Percentiles rank a stretch among this genome's conserved stretches.
These are phyloP conservation scores for Telmatherina bonti DNA, from an alignment of 2,797 vertebrate genomes.

Conservation along the genomic window DNA sequence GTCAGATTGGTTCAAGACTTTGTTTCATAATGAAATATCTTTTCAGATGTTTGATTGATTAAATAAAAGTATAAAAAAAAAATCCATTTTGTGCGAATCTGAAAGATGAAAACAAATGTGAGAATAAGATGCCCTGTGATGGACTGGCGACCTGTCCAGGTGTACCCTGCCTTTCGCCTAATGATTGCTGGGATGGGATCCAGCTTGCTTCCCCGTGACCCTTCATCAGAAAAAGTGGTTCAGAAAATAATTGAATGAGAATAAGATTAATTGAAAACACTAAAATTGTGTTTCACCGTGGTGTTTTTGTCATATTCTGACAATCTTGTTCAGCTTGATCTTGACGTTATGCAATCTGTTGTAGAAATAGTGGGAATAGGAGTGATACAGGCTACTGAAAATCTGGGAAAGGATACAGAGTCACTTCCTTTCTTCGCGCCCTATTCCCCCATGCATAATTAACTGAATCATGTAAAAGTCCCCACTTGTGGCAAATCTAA, in stretches of 20 bases:
- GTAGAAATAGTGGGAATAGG: constrained; percentile 47
- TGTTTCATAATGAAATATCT: neutral
- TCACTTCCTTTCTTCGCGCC: constrained; percentile 66
- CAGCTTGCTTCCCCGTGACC: no score
- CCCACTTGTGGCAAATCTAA: constrained; percentile 53
- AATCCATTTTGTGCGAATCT: neutral
- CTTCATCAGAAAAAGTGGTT: no score
- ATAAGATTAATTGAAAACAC: neutral
- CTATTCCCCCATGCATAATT: constrained; percentile 63
- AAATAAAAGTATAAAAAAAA: neutral
- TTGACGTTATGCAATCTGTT: constrained; percentile 3
- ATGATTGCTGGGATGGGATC: no score
- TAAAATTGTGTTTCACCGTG: neutral
- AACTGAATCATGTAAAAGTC: constrained; percentile 71
- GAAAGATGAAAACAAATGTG: neutral
- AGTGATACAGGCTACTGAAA: constrained; percentile 29
- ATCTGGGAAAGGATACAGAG: constrained; percentile 75
- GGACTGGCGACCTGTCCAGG: no score
- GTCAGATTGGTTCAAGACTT: neutral
- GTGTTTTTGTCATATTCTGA: neutral
- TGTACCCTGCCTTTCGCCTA: no score
- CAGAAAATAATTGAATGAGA: no score
- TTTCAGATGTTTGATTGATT: neutral
- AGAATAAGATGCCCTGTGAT: neutral
- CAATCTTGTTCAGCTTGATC: neutral